phyloP scores from a whole-genome alignment of 2,797 vertebrate genomes.

The Brachymystax lenok region DNA sequence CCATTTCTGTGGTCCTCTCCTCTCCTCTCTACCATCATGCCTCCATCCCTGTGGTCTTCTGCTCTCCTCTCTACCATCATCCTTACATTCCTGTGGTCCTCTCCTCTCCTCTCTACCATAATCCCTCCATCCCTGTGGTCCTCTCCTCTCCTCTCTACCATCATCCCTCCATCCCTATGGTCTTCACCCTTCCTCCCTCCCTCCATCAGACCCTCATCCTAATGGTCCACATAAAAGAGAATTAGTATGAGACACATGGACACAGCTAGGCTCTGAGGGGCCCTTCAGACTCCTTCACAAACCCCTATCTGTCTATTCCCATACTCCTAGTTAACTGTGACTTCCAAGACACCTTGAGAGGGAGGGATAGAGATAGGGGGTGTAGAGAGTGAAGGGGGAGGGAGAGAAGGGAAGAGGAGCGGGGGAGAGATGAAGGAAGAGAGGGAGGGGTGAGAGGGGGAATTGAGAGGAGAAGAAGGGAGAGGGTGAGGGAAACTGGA shows the following conservation, averaged over 20 bases:
- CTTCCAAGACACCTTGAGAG: constrained; percentile 74
- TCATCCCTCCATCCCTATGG: too few relatives aligned
- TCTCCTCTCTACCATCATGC: too few relatives aligned
- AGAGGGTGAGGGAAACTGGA: neutral
- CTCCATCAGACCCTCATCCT: constrained; percentile 62
- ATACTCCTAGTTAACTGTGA: constrained; percentile 72
- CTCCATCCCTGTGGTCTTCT: too few relatives aligned
- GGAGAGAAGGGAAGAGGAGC: neutral
- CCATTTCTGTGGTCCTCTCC: too few relatives aligned
- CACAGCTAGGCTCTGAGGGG: neutral
- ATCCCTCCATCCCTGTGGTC: too few relatives aligned
- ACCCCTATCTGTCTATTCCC: constrained; percentile 66
- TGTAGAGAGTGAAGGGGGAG: neutral
- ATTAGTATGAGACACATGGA: constrained; percentile 65
- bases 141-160: too few relatives aligned
- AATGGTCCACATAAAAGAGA: constrained; percentile 77
- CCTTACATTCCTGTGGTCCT: too few relatives aligned
- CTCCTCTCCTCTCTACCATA: too few relatives aligned
- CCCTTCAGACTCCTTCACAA: constrained; percentile 59
- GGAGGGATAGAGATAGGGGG: constrained; percentile 29
- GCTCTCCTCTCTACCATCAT: too few relatives aligned
- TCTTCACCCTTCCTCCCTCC: constrained; percentile 20
- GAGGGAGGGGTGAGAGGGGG: neutral
- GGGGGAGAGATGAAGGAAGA: neutral
- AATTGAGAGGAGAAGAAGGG: neutral